Evolutionary conservation across 1,140 invertebrate genomes (phyloP), one percentile per base, ranked within the genome.

Genomic region (Trachymyrmex cornetzi): DNA sequence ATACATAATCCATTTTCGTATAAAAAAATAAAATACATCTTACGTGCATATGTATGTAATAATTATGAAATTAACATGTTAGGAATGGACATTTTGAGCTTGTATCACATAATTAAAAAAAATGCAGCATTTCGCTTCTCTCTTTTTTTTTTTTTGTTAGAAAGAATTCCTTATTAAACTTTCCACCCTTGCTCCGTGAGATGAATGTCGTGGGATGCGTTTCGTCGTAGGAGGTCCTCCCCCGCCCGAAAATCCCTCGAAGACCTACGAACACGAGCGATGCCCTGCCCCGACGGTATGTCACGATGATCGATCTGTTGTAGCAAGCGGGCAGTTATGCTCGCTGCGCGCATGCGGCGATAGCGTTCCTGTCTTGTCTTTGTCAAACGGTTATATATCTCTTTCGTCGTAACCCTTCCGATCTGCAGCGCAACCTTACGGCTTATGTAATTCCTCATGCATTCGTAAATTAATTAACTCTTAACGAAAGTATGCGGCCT

Each of bases 281-380:
- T 27, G 67, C 55, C 80, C 67, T 59, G 22, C 27, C 80, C 86
- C 69, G 61, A 63, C 86, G 77, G 66, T 77, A 86, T 71, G 85
- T 87, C 88, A 84, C 77, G 79, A 87, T 89, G 88, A 89, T 89
- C 88, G 86, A 89, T 89, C 57, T 84, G 90, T 88, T 55, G 90
- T 91, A 85, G 87, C 89, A 75, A 75, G 24, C 59, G 80, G 69
- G 67, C 77, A 38, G 80, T 72, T 82, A 82, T 82, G 80, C 67
- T 80, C 77, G 77, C 44, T 14, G 77, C 63, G 80, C 80, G 80
- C 80, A 82, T 82, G 69, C 80, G 80, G 69, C 80, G 80, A 84
- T 84, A 84, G 67, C 80, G 55, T 74, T 61, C 34, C 67, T 19
- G 34, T 82, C 80, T 72, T 63, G 53, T 74, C 80, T 84, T 84